Conservation (phyloP, 1,140 invertebrate species). For the Psix sp. region DNA sequence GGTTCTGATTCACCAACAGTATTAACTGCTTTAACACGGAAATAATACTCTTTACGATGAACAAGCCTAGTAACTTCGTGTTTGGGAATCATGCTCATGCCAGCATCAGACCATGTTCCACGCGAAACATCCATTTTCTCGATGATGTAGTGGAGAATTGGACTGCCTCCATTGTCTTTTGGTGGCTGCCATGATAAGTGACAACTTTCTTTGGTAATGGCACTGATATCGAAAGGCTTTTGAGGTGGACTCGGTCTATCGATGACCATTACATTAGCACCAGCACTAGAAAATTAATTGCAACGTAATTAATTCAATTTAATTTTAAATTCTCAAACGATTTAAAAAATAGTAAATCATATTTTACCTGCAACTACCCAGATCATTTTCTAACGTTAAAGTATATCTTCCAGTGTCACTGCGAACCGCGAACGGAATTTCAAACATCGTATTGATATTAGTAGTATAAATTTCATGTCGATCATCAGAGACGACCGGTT, state of each 20-base stretch:
- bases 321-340: slow-evolving; percentile 1
- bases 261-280: slow-evolving; percentile 91
- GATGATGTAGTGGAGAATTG: slow-evolving; percentile 96
- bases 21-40: slow-evolving; percentile 95
- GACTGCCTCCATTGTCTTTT: slow-evolving; percentile 92
- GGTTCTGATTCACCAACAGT: slow-evolving; percentile 96
- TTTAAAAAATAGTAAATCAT: too few species aligned
- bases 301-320: not conserved
- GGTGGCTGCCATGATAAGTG: slow-evolving; percentile 89
- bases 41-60: slow-evolving; percentile 95
- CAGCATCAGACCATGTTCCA: slow-evolving; percentile 96
- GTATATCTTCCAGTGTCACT: slow-evolving; percentile 90
- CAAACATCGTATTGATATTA: slow-evolving; percentile 87
- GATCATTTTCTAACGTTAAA: slow-evolving; percentile 89
- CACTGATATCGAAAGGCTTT: slow-evolving; percentile 88
- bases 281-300: slow-evolving; percentile 78
- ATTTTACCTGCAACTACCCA: slow-evolving; percentile 83
- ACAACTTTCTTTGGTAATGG: slow-evolving; percentile 93
- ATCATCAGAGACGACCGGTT: slow-evolving; percentile 80
- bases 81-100: slow-evolving; percentile 88
- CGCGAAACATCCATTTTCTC: slow-evolving; percentile 98
- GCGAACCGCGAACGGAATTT: slow-evolving; percentile 90
- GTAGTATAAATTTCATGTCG: slow-evolving; percentile 78
- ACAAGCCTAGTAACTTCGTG: slow-evolving; percentile 91
- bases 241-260: slow-evolving; percentile 93